Conservation (phyloP, 2,113 vertebrate species). For the Tiliqua scincoides region DNA sequence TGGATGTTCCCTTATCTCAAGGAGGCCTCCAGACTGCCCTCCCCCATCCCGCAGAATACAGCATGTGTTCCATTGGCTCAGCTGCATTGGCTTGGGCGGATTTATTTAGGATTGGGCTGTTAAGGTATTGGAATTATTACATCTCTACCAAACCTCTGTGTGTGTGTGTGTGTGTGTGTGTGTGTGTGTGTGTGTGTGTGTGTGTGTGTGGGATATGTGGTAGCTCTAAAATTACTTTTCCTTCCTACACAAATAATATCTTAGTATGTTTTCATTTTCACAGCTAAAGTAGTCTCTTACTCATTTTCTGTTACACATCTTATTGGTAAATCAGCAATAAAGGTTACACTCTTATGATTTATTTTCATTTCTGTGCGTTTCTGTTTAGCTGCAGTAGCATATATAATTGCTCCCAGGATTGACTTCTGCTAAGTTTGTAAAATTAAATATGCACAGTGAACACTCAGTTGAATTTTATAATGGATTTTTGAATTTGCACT, state of each 20-base stretch:
- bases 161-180: no score
- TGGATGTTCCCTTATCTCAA: no score
- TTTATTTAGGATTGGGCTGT: no score
- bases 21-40: no score
- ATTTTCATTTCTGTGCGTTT: conserved; percentile 2
- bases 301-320: neutral
- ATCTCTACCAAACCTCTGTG: neutral
- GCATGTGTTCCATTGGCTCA: no score
- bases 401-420: neutral
- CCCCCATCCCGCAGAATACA: no score
- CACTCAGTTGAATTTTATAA: conserved; percentile 20
- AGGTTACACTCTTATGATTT: neutral
- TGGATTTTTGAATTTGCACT: neutral
- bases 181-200: no score
- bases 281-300: neutral
- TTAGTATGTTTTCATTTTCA: neutral
- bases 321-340: neutral
- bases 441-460: conserved; percentile 8
- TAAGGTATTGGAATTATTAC: neutral
- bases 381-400: neutral
- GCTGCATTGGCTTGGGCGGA: no score
- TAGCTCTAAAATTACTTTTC: neutral
- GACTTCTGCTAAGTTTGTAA: conserved; percentile 44
- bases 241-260: neutral
- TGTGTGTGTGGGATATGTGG: no score